Conservation (phyloP, 2,113 vertebrate genomes). For the Capreolus pygargus region DNA sequence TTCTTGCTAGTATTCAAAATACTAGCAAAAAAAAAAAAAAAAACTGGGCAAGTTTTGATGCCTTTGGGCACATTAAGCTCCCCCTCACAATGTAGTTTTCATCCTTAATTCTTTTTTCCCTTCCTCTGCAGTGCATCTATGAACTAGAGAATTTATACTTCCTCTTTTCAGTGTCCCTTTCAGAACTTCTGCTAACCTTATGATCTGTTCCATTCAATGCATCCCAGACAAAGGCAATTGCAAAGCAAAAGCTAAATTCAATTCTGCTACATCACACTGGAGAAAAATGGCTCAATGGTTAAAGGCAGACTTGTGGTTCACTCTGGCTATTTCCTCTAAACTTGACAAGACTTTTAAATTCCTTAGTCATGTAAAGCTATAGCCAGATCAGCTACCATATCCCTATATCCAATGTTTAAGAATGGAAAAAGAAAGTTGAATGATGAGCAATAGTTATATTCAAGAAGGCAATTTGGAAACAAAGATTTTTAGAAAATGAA, state of each 20-base stretch:
- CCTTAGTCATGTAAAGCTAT: not conserved
- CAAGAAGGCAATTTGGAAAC: not conserved
- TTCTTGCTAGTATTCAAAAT: not conserved
- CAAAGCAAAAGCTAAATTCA: not conserved
- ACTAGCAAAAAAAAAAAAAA: not conserved
- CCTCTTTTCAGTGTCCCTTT: not conserved
- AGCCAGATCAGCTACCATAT: not conserved
- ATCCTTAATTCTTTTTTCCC: not conserved
- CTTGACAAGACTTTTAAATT: not conserved
- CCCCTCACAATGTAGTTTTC: not conserved
- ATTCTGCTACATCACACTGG: not conserved
- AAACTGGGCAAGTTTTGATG: not conserved
- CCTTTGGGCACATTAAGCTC: not conserved
- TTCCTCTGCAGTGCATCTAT: not conserved
- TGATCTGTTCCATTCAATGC: not conserved
- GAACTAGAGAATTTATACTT: not conserved
- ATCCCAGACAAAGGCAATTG: not conserved
- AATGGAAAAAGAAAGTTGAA: not conserved
- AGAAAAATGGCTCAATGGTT: not conserved
- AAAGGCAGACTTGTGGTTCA: not conserved
- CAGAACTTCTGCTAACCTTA: not conserved
- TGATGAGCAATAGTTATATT: not conserved
- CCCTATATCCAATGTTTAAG: not conserved
- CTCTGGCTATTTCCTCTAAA: conserved; percentile 12
- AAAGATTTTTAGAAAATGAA: not conserved